Conservation (phyloP, 2,113 vertebrate species). For the Misgurnus mizolepis region DNA sequence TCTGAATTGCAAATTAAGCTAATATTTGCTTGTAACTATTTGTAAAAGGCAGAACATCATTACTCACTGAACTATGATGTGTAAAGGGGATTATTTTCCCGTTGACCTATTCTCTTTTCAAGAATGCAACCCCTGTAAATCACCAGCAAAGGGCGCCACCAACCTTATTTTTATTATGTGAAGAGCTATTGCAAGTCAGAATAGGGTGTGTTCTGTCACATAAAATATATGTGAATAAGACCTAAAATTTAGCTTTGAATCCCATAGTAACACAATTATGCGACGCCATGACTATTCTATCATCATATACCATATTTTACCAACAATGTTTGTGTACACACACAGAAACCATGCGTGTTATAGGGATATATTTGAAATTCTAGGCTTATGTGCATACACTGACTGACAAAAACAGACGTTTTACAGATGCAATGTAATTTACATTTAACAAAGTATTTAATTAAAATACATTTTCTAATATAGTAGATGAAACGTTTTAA, state of each 20-base stretch:
- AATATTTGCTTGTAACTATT: too few species aligned
- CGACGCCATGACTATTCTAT: background rate
- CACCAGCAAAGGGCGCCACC: constrained; percentile 43
- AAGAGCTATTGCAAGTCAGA: background rate
- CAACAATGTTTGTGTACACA: background rate
- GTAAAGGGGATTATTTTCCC: background rate
- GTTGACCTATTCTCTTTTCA: background rate
- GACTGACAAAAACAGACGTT: background rate
- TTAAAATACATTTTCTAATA: background rate
- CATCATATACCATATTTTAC: background rate
- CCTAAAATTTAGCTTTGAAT: background rate
- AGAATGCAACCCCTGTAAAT: background rate
- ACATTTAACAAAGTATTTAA: background rate
- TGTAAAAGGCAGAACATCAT: background rate
- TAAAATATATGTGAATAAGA: background rate
- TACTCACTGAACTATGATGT: background rate
- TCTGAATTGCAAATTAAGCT: background rate
- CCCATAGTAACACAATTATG: background rate
- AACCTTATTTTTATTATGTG: background rate
- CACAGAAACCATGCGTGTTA: too few species aligned
- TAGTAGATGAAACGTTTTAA: background rate
- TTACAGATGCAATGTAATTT: background rate
- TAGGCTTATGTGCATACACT: too few species aligned
- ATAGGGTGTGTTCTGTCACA: constrained; percentile 52
- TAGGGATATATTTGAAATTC: too few species aligned